These are phyloP conservation scores for Hestina assimilis DNA, from an alignment of 1,140 invertebrate genomes.

Conservation along the genomic window DNA sequence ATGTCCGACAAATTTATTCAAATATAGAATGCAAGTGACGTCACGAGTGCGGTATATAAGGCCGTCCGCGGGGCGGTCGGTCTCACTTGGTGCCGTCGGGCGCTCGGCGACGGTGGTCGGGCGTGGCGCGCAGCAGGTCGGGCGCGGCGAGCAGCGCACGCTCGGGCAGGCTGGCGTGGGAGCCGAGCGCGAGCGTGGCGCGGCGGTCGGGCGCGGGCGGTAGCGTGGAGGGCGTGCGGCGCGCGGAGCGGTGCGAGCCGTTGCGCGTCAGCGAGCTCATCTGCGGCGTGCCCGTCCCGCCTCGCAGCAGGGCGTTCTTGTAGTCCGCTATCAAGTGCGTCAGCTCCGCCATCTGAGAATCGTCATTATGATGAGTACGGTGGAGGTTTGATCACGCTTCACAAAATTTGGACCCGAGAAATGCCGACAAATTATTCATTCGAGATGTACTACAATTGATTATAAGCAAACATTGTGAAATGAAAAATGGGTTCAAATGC, in stretches of 20 bases:
- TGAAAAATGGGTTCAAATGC: no score
- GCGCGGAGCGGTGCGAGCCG: conserved; percentile 80
- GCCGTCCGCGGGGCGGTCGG: no score
- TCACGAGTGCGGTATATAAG: no score
- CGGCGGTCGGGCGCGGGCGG: conserved; percentile 60
- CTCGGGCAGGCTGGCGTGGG: conserved; percentile 23
- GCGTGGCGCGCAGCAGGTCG: not conserved
- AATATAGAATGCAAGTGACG: no score
- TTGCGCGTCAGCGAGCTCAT: conserved; percentile 89
- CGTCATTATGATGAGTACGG: conserved; percentile 17
- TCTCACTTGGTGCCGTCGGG: not conserved
- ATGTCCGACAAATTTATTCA: no score
- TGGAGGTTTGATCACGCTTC: no score
- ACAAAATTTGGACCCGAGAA: no score
- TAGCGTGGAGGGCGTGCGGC: conserved; percentile 59
- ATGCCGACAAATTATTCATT: no score
- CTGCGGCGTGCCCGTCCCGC: conserved; percentile 87
- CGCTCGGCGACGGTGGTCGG: not conserved
- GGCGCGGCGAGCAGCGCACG: not conserved
- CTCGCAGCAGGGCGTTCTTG: conserved; percentile 88
- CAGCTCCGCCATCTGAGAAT: conserved; percentile 91
- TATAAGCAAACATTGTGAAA: no score
- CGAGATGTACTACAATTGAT: no score
- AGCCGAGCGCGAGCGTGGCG: conserved; percentile 51
- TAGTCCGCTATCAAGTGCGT: conserved; percentile 96